These are phyloP conservation scores for Dioctria linearis DNA, from an alignment of 2,888 invertebrate species.

Conservation along the genomic window DNA sequence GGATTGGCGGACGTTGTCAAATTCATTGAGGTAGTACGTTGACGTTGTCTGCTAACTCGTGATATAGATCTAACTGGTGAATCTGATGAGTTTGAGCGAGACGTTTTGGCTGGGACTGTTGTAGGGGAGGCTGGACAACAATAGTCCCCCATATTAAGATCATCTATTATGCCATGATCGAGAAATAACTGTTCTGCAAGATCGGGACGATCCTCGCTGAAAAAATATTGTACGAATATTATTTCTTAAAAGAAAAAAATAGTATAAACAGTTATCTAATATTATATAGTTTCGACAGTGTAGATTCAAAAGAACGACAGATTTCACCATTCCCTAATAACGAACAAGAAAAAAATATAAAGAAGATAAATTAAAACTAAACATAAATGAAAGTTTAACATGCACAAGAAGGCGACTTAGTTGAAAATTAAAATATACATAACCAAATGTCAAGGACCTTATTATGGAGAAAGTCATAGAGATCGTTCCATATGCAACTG, in stretches of 20 bases:
- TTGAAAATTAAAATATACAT: no score
- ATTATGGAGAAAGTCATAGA: no score
- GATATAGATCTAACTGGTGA: slow-evolving; percentile 68
- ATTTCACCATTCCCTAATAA: background rate
- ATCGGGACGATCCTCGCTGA: slow-evolving; percentile 76
- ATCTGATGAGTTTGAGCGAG: slow-evolving; percentile 84
- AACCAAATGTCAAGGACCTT: no score
- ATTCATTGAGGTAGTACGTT: slow-evolving; percentile 88
- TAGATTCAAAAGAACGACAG: background rate
- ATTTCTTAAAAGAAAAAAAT: no score
- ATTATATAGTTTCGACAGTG: no score
- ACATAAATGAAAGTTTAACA: no score
- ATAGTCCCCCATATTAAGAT: slow-evolving; percentile 67
- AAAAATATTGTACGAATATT: background rate
- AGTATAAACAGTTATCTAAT: no score
- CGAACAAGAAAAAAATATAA: no score
- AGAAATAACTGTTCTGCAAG: slow-evolving; percentile 79
- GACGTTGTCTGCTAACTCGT: slow-evolving; percentile 80
- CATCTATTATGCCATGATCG: slow-evolving; percentile 73
- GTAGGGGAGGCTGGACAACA: slow-evolving; percentile 82
- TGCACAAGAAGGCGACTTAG: no score
- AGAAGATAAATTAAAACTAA: no score
- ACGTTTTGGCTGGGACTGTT: slow-evolving; percentile 80
- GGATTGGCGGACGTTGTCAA: slow-evolving; percentile 85
- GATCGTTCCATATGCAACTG: no score